Base-by-base conservation (phyloP, 2,888 invertebrate species). In the Chelonus formosanus region DNA sequence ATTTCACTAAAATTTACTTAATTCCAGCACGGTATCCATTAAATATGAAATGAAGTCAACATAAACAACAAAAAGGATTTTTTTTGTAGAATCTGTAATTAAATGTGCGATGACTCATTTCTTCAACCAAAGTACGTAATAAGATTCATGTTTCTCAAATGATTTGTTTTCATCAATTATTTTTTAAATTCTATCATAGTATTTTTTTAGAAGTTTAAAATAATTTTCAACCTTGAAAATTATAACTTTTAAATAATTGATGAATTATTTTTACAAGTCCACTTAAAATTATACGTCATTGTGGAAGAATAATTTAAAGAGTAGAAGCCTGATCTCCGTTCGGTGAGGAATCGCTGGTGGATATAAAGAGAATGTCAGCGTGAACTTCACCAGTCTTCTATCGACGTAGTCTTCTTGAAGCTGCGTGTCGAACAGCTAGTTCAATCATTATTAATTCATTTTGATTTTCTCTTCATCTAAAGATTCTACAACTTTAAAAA, bases 341-440 rank as follows among this genome's bases (percentile, higher is more conserved):
- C 43, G 10, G 52, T 43, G 44, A 5, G 34, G 61, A 53, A 44
- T 52, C 44, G 35, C 53, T 52, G 44, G 56, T 56, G 45, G 63
- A 68, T 78, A 80, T 78, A 80, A 79, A 76, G 72, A 74, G 77
- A 77, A 74, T 74, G 75, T 62, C 67, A 10, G 60, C 45, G 69
- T 64, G 64, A 71, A 68, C 65, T 70, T 69, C 68, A 61, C 63
- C 79, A 80, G 77, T 78, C 74, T 68, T 65, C 63, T 60, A 52
- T 59, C 71, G 65, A 70, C 69, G 72, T 57, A 45, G 56, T 70
- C 58, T 67, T 67, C 63, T 64, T 55, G 40, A 61, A 55, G 59
- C 53, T 44, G 47, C 34, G 20, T 43, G 32, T 47, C 45, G 7
- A 43, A 54, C 43, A 48, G 58, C 54, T 52, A 10, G 45, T 65